A percentile compares a stretch with the other conserved stretches of the same genome.
Conservation (phyloP, 2,888 invertebrate genomes). For the Sesia apiformis region DNA sequence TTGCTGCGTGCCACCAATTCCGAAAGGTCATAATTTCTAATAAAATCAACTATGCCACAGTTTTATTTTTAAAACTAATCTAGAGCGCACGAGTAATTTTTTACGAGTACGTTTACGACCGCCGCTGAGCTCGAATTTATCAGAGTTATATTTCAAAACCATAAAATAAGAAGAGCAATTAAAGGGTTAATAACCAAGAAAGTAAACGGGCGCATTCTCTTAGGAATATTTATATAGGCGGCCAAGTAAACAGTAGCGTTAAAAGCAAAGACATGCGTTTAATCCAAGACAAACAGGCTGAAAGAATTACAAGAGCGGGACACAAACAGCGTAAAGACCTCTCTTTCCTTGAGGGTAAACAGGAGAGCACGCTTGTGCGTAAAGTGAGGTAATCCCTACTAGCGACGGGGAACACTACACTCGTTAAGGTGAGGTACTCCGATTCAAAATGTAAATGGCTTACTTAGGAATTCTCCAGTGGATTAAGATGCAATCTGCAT, state of each 20-base stretch:
- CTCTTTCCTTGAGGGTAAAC: constrained; percentile 47
- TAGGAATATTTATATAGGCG: constrained; percentile 63
- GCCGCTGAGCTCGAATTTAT: constrained; percentile 44
- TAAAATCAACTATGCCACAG: constrained; percentile 29
- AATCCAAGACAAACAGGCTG: constrained; percentile 67
- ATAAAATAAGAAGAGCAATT: constrained; percentile 63
- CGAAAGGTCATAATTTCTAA: constrained; percentile 32
- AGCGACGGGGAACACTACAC: constrained; percentile 25
- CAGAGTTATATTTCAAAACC: constrained; percentile 53
- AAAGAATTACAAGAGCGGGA: constrained; percentile 61
- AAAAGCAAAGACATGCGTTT: constrained; percentile 68
- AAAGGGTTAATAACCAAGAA: constrained; percentile 54
- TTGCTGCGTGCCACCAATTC: constrained; percentile 38
- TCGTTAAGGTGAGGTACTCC: constrained; percentile 45
- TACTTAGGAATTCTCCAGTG: constrained; percentile 44
- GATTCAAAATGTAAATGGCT: constrained; percentile 53
- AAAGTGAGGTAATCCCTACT: constrained; percentile 59
- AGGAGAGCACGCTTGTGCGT: constrained; percentile 31
- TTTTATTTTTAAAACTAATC: constrained; percentile 34
- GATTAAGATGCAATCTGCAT: constrained; percentile 51
- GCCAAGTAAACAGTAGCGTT: constrained; percentile 63
- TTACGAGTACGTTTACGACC: constrained; percentile 47
- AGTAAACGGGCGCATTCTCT: constrained; percentile 54
- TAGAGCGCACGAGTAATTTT: constrained; percentile 28
- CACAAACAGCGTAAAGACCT: constrained; percentile 52